Evolutionary conservation across 92 coral and sea anemone species (phyloP).

Genomic region (Actinostola sp.): DNA sequence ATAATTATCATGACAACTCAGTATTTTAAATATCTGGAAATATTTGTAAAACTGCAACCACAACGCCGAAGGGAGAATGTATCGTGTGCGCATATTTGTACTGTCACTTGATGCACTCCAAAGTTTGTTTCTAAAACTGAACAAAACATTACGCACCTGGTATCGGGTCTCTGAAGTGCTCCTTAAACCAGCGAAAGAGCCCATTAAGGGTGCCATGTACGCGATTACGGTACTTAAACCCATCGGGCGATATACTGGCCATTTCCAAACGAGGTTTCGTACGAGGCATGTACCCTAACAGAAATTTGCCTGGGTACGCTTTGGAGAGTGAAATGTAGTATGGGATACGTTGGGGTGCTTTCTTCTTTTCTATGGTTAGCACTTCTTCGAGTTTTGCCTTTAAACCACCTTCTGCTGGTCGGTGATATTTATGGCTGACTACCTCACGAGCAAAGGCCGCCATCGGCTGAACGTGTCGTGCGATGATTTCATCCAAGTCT

Average conservation of each 20-base stretch:
- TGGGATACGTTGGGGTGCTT: conserved; percentile 89
- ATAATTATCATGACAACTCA: too few relatives aligned
- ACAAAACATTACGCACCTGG: conserved; percentile 70
- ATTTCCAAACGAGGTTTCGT: conserved; percentile 86
- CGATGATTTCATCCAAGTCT: conserved; percentile 98
- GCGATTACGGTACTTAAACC: conserved; percentile 89
- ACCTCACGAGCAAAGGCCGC: conserved; percentile 89
- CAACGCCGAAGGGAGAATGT: too few relatives aligned
- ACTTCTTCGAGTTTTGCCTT: conserved; percentile 79
- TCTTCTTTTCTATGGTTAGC: conserved; percentile 75
- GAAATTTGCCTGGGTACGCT: conserved; percentile 94
- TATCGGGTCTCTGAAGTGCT: conserved; percentile 96
- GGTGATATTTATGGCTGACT: conserved; percentile 81
- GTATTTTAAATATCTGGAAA: too few relatives aligned
- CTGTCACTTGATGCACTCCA: not conserved
- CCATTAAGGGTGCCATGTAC: conserved; percentile 93
- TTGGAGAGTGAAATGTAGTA: conserved; percentile 78
- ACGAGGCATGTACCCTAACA: conserved; percentile 94
- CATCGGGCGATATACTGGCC: conserved; percentile 88
- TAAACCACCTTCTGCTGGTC: conserved; percentile 79
- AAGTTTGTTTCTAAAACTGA: not conserved
- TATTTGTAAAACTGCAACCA: too few relatives aligned
- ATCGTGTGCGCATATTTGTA: too few relatives aligned
- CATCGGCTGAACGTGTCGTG: conserved; percentile 98
- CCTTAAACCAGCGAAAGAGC: conserved; percentile 95